A percentile compares a stretch with the other conserved stretches of the same genome.
phyloP scores from a whole-genome alignment of 2,113 vertebrate species.

The Ardeotis arabs region DNA sequence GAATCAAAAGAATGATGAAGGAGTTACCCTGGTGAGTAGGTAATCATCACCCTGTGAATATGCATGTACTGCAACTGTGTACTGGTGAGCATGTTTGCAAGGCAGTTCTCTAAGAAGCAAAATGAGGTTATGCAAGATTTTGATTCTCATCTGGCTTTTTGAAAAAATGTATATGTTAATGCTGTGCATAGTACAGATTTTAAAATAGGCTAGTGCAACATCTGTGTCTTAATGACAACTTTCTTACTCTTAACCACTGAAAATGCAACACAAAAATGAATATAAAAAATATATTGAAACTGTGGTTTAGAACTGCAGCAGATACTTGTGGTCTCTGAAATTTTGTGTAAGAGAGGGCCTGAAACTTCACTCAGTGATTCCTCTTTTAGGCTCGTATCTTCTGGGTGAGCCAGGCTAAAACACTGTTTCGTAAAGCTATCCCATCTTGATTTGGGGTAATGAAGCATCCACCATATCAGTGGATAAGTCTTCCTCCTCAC shows the following conservation, averaged over 20 bases:
- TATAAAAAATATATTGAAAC: neutral
- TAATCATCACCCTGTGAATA: neutral
- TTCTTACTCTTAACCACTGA: neutral
- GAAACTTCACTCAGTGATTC: neutral
- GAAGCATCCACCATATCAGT: neutral
- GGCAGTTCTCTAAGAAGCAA: neutral
- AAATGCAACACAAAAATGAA: neutral
- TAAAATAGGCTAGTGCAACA: neutral
- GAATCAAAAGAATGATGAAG: conserved; percentile 86
- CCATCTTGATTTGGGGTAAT: neutral
- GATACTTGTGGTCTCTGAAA: neutral
- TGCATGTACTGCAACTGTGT: neutral
- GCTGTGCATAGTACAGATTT: neutral
- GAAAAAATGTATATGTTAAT: neutral
- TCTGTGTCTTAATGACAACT: neutral
- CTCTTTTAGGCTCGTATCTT: neutral
- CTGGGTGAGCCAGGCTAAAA: neutral
- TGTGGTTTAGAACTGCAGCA: neutral
- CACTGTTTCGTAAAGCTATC: neutral
- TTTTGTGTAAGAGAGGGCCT: neutral
- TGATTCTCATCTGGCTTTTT: neutral
- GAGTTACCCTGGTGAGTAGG: conserved; percentile 88
- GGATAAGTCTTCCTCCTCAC: neutral
- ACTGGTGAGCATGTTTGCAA: neutral
- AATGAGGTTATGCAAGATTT: neutral